Evolutionary conservation across 2,113 vertebrate species (phyloP).

Genomic region (Aldabrachelys gigantea): DNA sequence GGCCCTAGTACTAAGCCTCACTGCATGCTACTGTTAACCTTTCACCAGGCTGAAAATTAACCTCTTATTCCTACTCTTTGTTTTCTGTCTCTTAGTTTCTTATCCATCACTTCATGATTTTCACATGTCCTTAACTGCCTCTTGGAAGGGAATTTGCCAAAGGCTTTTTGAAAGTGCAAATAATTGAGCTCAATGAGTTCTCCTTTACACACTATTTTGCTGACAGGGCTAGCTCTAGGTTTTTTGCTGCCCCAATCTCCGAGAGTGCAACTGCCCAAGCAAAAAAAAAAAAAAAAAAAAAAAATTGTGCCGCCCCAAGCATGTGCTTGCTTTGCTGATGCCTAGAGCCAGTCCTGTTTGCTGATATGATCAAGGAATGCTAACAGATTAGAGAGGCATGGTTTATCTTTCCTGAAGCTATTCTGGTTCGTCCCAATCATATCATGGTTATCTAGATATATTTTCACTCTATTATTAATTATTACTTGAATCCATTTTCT

Average conservation of each 20-base stretch:
- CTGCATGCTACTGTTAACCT: neutral
- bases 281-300: no score
- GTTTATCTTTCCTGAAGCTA: neutral
- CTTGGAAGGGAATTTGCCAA: neutral
- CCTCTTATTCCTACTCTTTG: neutral
- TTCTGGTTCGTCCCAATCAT: neutral
- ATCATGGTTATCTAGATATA: neutral
- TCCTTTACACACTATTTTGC: neutral
- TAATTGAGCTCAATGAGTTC: neutral
- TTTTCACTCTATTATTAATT: neutral
- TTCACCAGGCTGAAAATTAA: neutral
- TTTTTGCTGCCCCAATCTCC: no score
- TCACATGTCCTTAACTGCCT: neutral
- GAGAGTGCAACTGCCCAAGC: no score
- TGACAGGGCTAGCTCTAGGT: neutral
- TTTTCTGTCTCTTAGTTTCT: neutral
- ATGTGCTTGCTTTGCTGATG: no score
- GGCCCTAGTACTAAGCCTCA: neutral
- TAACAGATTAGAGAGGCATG: neutral
- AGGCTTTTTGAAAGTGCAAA: neutral
- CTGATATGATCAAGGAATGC: neutral
- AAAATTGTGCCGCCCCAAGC: no score
- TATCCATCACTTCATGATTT: neutral
- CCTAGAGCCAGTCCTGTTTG: neutral
- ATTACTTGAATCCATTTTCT: neutral